These are phyloP conservation scores for Villa cingulata DNA, from an alignment of 2,888 invertebrate species.

Conservation along the genomic window DNA sequence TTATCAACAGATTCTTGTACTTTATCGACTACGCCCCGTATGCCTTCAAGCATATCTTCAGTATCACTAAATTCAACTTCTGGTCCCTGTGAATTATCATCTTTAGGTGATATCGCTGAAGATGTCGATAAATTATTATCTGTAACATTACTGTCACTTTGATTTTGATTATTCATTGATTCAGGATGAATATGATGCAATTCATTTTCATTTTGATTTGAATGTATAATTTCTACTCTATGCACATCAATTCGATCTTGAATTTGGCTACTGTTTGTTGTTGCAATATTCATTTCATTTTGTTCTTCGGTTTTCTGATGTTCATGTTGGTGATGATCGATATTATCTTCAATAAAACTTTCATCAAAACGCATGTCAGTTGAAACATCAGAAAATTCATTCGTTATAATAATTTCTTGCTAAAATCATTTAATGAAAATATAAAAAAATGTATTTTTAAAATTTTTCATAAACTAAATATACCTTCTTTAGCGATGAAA, in stretches of 20 bases:
- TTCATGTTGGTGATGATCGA: no score
- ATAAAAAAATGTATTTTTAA: not conserved
- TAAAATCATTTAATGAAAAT: not conserved
- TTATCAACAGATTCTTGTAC: slow-evolving; percentile 30
- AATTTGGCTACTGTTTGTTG: no score
- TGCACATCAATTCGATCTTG: no score
- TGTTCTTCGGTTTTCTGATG: no score
- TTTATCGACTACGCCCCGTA: slow-evolving; percentile 58
- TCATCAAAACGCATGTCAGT: not conserved
- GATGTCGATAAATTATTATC: not conserved
- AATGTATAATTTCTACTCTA: no score
- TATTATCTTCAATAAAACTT: no score
- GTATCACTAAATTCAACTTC: slow-evolving; percentile 67
- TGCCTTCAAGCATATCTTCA: slow-evolving; percentile 76
- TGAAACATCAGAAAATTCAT: not conserved
- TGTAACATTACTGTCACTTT: no score
- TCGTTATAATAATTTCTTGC: not conserved
- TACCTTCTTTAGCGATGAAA: slow-evolving; percentile 6
- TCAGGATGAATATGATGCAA: no score
- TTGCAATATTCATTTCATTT: no score
- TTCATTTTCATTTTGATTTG: no score
- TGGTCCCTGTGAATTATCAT: slow-evolving; percentile 19
- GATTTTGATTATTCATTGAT: no score
- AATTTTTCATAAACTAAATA: no score
- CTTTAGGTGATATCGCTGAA: not conserved